A percentile compares a stretch with the other conserved stretches of the same genome.
phyloP scores from a whole-genome alignment of 1,140 invertebrate genomes.

The Physella acuta region DNA sequence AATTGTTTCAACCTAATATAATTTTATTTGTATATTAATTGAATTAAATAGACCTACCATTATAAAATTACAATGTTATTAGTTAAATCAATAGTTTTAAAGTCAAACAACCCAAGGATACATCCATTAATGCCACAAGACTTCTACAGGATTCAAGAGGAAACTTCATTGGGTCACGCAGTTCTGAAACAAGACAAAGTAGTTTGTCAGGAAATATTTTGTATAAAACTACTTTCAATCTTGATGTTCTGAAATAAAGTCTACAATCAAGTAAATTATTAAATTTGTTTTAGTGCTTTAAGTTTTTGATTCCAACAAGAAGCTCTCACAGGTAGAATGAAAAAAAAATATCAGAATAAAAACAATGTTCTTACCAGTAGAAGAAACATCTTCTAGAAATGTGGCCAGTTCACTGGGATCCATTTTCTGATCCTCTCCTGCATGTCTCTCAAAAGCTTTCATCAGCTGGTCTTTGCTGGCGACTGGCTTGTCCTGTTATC shows the following conservation, averaged over 20 bases:
- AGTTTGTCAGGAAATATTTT: neutral
- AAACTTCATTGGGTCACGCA: slow-evolving; percentile 66
- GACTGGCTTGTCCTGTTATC: no score
- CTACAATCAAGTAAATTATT: no score
- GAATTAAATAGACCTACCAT: neutral
- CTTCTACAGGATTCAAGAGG: slow-evolving; percentile 88
- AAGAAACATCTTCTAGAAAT: slow-evolving; percentile 38
- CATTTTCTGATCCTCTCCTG: slow-evolving; percentile 39
- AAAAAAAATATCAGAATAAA: neutral
- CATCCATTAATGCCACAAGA: slow-evolving; percentile 92
- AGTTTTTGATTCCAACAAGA: no score
- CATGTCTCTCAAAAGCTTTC: slow-evolving; percentile 32
- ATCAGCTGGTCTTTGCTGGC: slow-evolving; percentile 26
- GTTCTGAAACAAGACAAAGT: slow-evolving; percentile 33
- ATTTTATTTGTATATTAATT: neutral
- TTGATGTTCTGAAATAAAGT: no score
- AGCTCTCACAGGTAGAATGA: no score
- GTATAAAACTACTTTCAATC: neutral
- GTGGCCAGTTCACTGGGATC: slow-evolving; percentile 39
- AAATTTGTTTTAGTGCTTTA: no score
- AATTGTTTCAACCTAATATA: neutral
- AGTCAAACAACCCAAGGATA: slow-evolving; percentile 48
- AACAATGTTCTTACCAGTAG: slow-evolving; percentile 25
- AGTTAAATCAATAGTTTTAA: neutral
- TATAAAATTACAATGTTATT: neutral